These are phyloP conservation scores for Orius insidiosus DNA, from an alignment of 1,140 invertebrate genomes.

Conservation along the genomic window DNA sequence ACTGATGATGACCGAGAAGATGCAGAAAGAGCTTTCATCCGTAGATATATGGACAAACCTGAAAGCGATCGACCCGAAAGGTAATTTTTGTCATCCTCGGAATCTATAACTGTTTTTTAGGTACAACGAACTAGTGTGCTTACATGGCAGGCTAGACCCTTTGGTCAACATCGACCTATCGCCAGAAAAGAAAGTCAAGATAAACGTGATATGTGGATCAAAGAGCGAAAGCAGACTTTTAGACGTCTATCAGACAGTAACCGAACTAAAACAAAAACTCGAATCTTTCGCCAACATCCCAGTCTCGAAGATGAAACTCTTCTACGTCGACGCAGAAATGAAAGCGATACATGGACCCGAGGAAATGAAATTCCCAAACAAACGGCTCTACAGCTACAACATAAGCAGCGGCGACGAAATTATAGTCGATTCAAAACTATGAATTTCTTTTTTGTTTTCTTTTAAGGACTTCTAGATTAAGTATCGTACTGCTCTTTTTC, in stretches of 20 bases:
- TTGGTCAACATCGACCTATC: slow-evolving; percentile 68
- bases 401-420: slow-evolving; percentile 80
- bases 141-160: slow-evolving; percentile 74
- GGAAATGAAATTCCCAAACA: slow-evolving; percentile 72
- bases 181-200: slow-evolving; percentile 70
- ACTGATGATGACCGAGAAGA: slow-evolving; percentile 69
- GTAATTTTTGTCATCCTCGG: too few species aligned
- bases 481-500: background rate
- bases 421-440: slow-evolving; percentile 46
- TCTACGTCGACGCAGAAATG: slow-evolving; percentile 55
- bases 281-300: slow-evolving; percentile 64
- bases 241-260: slow-evolving; percentile 30
- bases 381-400: slow-evolving; percentile 80
- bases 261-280: slow-evolving; percentile 59
- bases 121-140: slow-evolving; percentile 58
- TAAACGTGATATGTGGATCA: slow-evolving; percentile 61
- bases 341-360: slow-evolving; percentile 46
- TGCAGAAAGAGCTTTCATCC: slow-evolving; percentile 82
- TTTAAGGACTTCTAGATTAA: background rate
- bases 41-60: slow-evolving; percentile 77
- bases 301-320: slow-evolving; percentile 64
- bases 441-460: background rate
- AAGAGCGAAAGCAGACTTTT: slow-evolving; percentile 34
- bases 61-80: slow-evolving; percentile 59
- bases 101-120: too few species aligned